Evolutionary conservation across 2,113 vertebrate species (phyloP).

Genomic region (Circaetus cinerascens): DNA sequence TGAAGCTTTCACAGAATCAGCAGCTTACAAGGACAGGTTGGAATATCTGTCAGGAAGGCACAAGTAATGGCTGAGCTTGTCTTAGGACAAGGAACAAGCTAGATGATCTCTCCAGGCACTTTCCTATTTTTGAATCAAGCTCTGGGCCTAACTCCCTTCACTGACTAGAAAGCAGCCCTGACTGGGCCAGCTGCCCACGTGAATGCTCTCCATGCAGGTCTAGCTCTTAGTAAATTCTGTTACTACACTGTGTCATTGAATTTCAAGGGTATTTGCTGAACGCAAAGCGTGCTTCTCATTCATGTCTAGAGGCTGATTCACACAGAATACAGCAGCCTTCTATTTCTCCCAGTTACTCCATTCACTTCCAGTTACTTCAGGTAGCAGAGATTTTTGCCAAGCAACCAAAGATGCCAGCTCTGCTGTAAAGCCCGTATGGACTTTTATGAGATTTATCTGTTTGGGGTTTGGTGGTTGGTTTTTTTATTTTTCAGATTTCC

Average conservation of each 20-base stretch:
- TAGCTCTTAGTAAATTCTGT: background rate
- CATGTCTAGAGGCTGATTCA: background rate
- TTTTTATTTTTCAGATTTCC: background rate
- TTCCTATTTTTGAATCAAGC: background rate
- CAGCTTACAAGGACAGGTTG: background rate
- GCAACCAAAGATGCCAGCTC: background rate
- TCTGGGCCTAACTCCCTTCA: background rate
- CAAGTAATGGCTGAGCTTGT: background rate
- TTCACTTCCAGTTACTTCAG: background rate
- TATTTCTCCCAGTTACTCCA: background rate
- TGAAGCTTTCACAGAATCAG: background rate
- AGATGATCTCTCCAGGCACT: background rate
- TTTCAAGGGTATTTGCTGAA: background rate
- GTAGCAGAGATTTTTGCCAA: background rate
- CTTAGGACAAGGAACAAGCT: background rate
- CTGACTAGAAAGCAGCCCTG: background rate
- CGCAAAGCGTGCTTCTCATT: background rate
- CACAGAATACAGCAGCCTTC: background rate
- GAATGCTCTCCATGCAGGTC: background rate
- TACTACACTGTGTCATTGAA: background rate
- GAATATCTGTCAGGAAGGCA: background rate
- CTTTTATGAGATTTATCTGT: background rate
- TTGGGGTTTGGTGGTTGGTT: no score
- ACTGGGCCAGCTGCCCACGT: background rate
- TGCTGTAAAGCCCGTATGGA: background rate